Base-by-base conservation (phyloP, 2,888 invertebrate genomes). In the Diarsia mendica region DNA sequence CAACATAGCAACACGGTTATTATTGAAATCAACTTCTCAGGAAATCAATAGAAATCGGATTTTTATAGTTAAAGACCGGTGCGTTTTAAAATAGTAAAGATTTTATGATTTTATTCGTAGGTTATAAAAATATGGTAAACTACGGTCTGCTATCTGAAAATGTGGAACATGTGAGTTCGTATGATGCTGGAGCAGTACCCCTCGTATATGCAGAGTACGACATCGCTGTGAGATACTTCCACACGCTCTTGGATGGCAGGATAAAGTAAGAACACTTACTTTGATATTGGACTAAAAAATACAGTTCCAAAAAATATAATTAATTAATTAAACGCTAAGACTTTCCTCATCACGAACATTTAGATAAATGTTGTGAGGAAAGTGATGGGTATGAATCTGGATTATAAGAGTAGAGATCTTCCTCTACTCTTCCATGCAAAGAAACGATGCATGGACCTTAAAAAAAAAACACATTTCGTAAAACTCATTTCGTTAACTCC, bases 131-230 rank as follows among this genome's bases (percentile, higher is more conserved):
- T 72, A 93, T 95, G 94, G 61, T 92, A 33, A 90, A 90, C 69
- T 91, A 92, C 67, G 92, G 90, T 1, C 80, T 95, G 2, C 82
- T 95, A 84, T 93, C 94, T 10, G 90, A 91, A 13, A 83, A 89
- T 18, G 89, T 92, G 39, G 90, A 92, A 53, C 89, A 92, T 72
- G 82, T 94, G 9, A 88, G 89, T 53, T 82, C 85, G 0, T 94
- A 94, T 80, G 90, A 93, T 18, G 91, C 90, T 51, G 89, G 91
- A 18, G 88, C 90, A 3, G 90, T 91, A 3, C 95, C 95, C 2
- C 87, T 93, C 3, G 88, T 95, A 0, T 95, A 92, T 72, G 93
- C 94, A 0, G 95, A 95, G 78, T 95, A 90, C 80, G 95, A 93
- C 39, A 91, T 94, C 11, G 93, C 92, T 28, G 85, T 89, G 44